Percentiles rank a stretch among this genome's conserved stretches.
Conservation (phyloP, 37 sponge, comb jelly and placozoan genomes). For the Chondrilla cf. caribensis region DNA sequence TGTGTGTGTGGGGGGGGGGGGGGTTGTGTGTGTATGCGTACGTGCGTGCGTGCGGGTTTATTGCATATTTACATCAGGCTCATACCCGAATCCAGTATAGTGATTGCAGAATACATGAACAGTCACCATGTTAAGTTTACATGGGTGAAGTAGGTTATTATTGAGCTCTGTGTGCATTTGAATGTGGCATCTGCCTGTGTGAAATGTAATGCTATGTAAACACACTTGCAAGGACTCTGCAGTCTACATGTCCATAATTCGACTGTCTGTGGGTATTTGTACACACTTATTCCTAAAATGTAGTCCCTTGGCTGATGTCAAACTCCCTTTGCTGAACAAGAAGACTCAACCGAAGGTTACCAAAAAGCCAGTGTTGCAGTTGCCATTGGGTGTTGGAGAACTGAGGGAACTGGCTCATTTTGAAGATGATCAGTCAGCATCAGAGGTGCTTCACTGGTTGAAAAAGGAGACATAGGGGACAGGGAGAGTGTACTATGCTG, state of each 20-base stretch:
- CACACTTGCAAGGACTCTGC: neutral
- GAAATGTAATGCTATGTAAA: too few relatives aligned
- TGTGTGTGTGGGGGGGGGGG: neutral
- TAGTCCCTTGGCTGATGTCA: too few relatives aligned
- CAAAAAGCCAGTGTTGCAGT: neutral
- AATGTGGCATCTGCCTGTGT: too few relatives aligned
- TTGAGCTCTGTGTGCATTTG: too few relatives aligned
- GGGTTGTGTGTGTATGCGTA: neutral
- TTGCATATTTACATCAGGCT: too few relatives aligned
- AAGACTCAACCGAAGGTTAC: neutral
- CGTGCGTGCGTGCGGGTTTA: neutral
- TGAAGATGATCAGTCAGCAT: neutral
- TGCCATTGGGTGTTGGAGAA: neutral
- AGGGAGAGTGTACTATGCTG: neutral
- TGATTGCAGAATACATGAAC: too few relatives aligned
- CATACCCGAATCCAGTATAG: too few relatives aligned
- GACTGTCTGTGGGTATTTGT: neutral
- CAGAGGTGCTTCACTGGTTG: neutral
- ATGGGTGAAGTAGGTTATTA: too few relatives aligned
- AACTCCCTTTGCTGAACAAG: too few relatives aligned
- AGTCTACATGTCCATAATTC: neutral
- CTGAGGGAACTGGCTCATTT: neutral
- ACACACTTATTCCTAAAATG: too few relatives aligned
- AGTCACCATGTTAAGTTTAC: too few relatives aligned
- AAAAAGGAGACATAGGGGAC: neutral